Percentiles rank a stretch among this genome's conserved stretches.
Evolutionary conservation across 2,797 vertebrate genomes (phyloP).

Genomic region (Semotilus atromaculatus): DNA sequence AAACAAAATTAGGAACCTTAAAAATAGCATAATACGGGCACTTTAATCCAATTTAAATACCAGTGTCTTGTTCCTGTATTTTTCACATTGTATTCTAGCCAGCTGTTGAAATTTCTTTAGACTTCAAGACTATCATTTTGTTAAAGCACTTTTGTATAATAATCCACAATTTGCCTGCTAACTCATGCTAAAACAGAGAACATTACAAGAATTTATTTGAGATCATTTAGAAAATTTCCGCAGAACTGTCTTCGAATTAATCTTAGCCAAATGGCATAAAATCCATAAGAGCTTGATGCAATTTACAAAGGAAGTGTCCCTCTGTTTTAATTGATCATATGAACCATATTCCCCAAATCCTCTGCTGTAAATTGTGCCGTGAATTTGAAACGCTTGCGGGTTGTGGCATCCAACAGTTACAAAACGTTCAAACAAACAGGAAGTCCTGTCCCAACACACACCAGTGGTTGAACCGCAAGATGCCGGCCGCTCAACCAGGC

Average conservation of each 20-base stretch:
- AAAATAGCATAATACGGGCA: neutral
- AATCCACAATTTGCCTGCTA: neutral
- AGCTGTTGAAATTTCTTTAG: slow-evolving; percentile 1
- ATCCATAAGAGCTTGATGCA: neutral
- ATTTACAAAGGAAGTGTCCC: neutral
- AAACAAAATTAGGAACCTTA: neutral
- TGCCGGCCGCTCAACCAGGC: neutral
- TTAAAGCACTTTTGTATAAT: slow-evolving; percentile 23
- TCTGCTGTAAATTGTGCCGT: slow-evolving; percentile 6
- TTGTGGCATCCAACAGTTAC: slow-evolving; percentile 12
- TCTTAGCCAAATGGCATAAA: neutral
- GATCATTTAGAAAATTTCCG: neutral
- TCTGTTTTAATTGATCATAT: neutral
- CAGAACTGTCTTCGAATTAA: slow-evolving; percentile 4
- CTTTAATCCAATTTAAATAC: neutral
- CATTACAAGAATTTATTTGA: neutral
- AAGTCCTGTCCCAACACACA: neutral
- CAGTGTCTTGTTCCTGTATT: neutral
- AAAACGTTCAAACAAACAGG: slow-evolving; percentile 2
- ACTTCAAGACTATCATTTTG: neutral
- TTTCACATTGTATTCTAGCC: neutral
- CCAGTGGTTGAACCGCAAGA: neutral
- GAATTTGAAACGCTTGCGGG: neutral
- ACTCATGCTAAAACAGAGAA: neutral
- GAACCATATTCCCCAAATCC: neutral